Percentiles rank a stretch among this genome's conserved stretches.
Conservation (phyloP, 2,797 vertebrate species). For the Cryptoprocta ferox region DNA sequence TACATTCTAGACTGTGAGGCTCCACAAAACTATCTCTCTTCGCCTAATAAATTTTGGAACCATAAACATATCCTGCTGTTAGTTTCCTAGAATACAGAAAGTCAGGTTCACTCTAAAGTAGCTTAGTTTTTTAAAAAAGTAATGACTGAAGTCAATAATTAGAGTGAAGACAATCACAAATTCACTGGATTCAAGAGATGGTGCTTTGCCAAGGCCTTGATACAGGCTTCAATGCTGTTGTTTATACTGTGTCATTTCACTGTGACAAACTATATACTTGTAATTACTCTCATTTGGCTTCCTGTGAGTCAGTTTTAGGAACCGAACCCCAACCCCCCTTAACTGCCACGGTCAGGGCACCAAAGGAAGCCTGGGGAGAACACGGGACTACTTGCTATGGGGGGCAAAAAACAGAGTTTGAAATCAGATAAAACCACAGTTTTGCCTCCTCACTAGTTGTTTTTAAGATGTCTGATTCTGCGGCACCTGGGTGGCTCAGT, state of each 20-base stretch:
- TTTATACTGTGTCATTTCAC: background rate
- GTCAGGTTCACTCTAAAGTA: background rate
- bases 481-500: no score
- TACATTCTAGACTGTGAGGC: background rate
- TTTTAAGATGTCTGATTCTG: conserved; percentile 34
- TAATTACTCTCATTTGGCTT: background rate
- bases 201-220: background rate
- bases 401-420: background rate
- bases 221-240: background rate
- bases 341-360: background rate
- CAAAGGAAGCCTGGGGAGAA: background rate
- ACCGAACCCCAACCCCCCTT: background rate
- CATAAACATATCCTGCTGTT: background rate
- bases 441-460: background rate
- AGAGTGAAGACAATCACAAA: background rate
- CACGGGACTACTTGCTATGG: background rate
- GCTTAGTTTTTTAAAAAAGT: background rate
- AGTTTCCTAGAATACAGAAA: background rate
- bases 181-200: background rate
- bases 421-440: background rate
- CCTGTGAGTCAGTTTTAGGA: background rate
- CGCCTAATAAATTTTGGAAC: conserved; percentile 1
- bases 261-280: background rate
- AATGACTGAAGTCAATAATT: background rate
- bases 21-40: background rate